Evolutionary conservation across 2,113 vertebrate species (phyloP).

Genomic region (Hoplias malabaricus): DNA sequence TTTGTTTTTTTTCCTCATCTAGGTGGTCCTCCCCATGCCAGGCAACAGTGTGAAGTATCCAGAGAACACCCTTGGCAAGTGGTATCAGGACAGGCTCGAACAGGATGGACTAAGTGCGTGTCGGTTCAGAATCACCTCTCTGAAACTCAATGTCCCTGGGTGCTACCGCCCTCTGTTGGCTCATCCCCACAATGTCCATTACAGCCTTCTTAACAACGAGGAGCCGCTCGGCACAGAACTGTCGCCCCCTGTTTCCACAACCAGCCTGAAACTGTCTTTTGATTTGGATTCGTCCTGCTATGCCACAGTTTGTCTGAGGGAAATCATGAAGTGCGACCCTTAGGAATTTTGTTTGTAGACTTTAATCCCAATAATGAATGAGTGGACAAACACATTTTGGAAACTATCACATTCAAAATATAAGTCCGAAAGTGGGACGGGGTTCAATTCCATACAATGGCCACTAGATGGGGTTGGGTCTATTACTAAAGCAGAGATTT

Average conservation of each 20-base stretch:
- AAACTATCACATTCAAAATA: too few species aligned
- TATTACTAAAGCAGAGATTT: too few species aligned
- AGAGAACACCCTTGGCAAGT: slow-evolving; percentile 69
- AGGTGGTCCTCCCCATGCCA: slow-evolving; percentile 92
- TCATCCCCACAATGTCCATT: slow-evolving; percentile 76
- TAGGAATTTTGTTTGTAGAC: slow-evolving; percentile 29
- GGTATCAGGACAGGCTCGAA: slow-evolving; percentile 81
- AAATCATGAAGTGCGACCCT: slow-evolving; percentile 90
- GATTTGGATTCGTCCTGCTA: slow-evolving; percentile 90
- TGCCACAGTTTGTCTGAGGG: slow-evolving; percentile 88
- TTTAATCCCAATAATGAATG: neutral
- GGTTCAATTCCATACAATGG: neutral
- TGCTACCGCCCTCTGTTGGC: slow-evolving; percentile 89
- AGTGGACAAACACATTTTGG: neutral
- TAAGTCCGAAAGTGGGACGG: too few species aligned
- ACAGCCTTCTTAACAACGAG: slow-evolving; percentile 64
- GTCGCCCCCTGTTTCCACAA: slow-evolving; percentile 16
- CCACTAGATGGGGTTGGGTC: slow-evolving; percentile 6
- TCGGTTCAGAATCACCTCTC: slow-evolving; percentile 79
- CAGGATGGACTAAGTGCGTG: slow-evolving; percentile 79
- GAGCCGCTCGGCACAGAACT: neutral
- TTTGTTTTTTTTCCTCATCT: neutral
- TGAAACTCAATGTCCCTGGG: slow-evolving; percentile 90
- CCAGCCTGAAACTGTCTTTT: slow-evolving; percentile 80
- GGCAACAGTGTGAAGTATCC: slow-evolving; percentile 90